Evolutionary conservation across 2,888 invertebrate species (phyloP).

Genomic region (Ptychoptera albimana): DNA sequence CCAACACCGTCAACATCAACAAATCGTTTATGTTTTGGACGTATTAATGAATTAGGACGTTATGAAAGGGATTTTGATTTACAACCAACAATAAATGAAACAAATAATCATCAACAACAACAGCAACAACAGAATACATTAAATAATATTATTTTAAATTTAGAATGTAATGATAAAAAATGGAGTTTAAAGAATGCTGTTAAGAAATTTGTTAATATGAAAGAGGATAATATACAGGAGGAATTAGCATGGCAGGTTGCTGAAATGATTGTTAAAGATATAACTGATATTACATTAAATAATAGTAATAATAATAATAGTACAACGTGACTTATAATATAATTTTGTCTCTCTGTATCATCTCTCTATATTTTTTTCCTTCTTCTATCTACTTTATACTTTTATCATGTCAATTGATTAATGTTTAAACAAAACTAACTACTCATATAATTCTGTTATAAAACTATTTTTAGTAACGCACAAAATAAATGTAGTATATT

Average conservation of each 20-base stretch:
- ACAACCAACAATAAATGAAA: constrained; percentile 36
- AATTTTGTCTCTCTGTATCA: too few species aligned
- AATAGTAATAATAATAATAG: too few species aligned
- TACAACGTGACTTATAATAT: background rate
- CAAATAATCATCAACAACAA: constrained; percentile 24
- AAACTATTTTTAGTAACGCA: too few species aligned
- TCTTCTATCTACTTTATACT: too few species aligned
- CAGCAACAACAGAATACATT: too few species aligned
- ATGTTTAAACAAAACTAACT: too few species aligned
- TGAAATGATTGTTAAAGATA: constrained; percentile 91
- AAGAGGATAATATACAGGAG: constrained; percentile 78
- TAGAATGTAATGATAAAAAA: constrained; percentile 13
- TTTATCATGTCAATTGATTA: too few species aligned
- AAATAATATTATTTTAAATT: too few species aligned
- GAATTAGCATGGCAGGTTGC: constrained; percentile 96
- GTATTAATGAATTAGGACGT: constrained; percentile 74
- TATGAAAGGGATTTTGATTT: constrained; percentile 84
- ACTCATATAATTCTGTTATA: too few species aligned
- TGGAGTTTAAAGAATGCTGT: constrained; percentile 41
- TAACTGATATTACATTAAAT: constrained; percentile 70
- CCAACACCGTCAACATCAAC: constrained; percentile 27
- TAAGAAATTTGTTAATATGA: constrained; percentile 64
- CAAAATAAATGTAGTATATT: too few species aligned
- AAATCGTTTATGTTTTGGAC: constrained; percentile 62
- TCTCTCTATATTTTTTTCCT: too few species aligned